Conservation (phyloP, 2,888 invertebrate species). For the Yponomeuta sedellus region DNA sequence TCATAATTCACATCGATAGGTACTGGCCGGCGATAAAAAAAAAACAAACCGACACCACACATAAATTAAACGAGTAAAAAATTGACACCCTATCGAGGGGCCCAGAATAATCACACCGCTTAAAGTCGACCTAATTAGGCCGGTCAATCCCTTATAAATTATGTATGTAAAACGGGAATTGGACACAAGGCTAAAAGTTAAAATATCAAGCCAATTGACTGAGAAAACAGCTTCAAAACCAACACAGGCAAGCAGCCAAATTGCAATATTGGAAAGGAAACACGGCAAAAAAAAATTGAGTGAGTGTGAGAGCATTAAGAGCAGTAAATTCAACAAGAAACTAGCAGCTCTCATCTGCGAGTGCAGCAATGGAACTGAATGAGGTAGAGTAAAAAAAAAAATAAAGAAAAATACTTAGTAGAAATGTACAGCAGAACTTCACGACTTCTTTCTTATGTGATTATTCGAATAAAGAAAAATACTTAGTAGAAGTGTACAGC, state of each 20-base stretch:
- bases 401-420: conserved; percentile 1
- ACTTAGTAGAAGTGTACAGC: background rate
- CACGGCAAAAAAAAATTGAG: background rate
- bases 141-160: conserved; percentile 20
- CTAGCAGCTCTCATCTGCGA: background rate
- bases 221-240: conserved; percentile 2
- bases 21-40: background rate
- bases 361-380: conserved; percentile 14
- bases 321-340: conserved; percentile 15
- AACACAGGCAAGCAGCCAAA: background rate
- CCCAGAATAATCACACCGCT: conserved; percentile 14
- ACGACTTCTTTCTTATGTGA: no score
- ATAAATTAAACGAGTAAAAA: conserved; percentile 10
- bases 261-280: background rate
- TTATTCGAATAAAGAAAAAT: no score
- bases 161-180: conserved; percentile 17
- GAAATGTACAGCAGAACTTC: background rate
- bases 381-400: conserved; percentile 20
- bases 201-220: background rate
- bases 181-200: conserved; percentile 14
- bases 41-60: conserved; percentile 1
- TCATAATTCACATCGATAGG: conserved; percentile 2
- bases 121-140: conserved; percentile 13
- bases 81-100: conserved; percentile 13
- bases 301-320: conserved; percentile 16